Percentiles rank a stretch among this genome's conserved stretches.
These are phyloP conservation scores for Andrena chrysosceles DNA, from an alignment of 2,888 invertebrate genomes.

Conservation along the genomic window DNA sequence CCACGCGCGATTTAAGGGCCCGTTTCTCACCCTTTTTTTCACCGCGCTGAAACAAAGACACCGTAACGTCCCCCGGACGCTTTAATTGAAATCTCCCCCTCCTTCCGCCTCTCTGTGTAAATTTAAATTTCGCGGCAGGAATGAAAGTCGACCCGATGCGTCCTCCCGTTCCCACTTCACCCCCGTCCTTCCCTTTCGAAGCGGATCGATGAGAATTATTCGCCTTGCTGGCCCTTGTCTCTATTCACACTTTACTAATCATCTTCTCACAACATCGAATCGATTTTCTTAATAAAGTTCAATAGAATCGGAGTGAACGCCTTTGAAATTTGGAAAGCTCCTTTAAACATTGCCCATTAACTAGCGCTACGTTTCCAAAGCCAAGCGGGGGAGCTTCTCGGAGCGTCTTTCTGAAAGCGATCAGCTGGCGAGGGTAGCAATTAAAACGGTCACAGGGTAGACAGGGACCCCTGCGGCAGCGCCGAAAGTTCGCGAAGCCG, in stretches of 20 bases:
- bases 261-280: too few relatives aligned
- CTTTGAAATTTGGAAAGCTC: too few relatives aligned
- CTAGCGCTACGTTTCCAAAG: too few relatives aligned
- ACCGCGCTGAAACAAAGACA: slow-evolving; percentile 43
- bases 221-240: neutral
- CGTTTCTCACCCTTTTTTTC: slow-evolving; percentile 45
- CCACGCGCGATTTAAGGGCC: slow-evolving; percentile 44
- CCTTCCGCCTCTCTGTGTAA: slow-evolving; percentile 12
- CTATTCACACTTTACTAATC: too few relatives aligned
- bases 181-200: neutral
- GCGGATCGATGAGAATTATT: neutral
- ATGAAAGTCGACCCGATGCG: slow-evolving; percentile 36
- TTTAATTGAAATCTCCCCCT: slow-evolving; percentile 30
- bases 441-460: slow-evolving; percentile 35
- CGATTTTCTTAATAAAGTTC: too few relatives aligned
- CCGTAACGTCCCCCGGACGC: slow-evolving; percentile 19
- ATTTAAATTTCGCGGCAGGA: slow-evolving; percentile 39
- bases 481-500: slow-evolving; percentile 10
- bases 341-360: too few relatives aligned
- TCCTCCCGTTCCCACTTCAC: neutral
- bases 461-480: neutral
- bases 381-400: too few relatives aligned
- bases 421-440: slow-evolving; percentile 23
- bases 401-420: neutral
- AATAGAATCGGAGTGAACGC: too few relatives aligned